Evolutionary conservation across 2,113 vertebrate genomes (phyloP).

Genomic region (Speoplatyrhinus poulsoni): DNA sequence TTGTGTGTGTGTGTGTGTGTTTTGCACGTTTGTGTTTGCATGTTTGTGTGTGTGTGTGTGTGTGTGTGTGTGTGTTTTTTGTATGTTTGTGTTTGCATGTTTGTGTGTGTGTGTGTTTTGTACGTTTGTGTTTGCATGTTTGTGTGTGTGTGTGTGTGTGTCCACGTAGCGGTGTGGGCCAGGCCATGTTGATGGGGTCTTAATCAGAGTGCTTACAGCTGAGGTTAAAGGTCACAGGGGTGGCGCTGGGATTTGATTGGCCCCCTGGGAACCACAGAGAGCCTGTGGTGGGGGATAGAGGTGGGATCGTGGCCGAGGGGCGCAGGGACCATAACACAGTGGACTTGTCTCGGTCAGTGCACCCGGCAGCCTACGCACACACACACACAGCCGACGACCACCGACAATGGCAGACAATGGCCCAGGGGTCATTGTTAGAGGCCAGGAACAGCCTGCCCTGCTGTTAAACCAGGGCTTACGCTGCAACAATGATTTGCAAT

Average conservation of each 20-base stretch:
- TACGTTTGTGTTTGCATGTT: no score
- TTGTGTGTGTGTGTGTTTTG: not conserved
- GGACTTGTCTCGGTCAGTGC: slow-evolving; percentile 53
- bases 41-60: slow-evolving; percentile 18
- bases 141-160: slow-evolving; percentile 26
- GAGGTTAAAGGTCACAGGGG: slow-evolving; percentile 65
- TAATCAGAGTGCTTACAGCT: slow-evolving; percentile 74
- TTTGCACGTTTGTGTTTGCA: no score
- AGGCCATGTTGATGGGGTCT: slow-evolving; percentile 65
- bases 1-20: not conserved
- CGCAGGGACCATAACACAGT: slow-evolving; percentile 27
- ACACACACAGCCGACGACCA: not conserved
- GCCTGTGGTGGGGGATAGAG: slow-evolving; percentile 50
- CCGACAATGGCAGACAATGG: slow-evolving; percentile 44
- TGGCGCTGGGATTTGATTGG: slow-evolving; percentile 67
- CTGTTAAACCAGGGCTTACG: slow-evolving; percentile 19
- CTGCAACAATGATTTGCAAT: slow-evolving; percentile 10
- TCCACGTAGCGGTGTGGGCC: slow-evolving; percentile 54
- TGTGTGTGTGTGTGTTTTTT: slow-evolving; percentile 19
- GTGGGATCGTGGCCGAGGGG: slow-evolving; percentile 25
- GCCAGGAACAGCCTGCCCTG: slow-evolving; percentile 56
- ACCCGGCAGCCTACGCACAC: slow-evolving; percentile 34
- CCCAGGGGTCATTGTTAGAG: slow-evolving; percentile 51
- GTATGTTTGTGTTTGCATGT: slow-evolving; percentile 22
- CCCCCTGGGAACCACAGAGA: slow-evolving; percentile 60